phyloP scores from a whole-genome alignment of 2,888 invertebrate species.

The Anticlea derivata region DNA sequence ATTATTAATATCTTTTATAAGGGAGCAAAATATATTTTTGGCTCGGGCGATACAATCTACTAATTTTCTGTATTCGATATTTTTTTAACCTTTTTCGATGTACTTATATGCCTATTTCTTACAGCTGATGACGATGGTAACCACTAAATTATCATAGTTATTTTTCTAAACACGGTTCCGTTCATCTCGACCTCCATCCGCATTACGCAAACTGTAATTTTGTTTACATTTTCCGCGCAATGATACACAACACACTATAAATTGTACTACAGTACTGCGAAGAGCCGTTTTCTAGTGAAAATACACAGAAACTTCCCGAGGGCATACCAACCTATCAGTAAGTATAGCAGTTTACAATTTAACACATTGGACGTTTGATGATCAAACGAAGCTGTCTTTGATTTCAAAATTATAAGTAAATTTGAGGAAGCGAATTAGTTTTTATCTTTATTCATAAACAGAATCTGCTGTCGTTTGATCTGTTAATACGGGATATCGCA shows the following conservation, averaged over 20 bases:
- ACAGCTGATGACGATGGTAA: neutral
- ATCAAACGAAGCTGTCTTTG: constrained; percentile 14
- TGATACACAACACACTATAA: constrained; percentile 58
- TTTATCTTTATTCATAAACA: constrained; percentile 2
- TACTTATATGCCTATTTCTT: too few relatives aligned
- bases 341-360: constrained; percentile 6
- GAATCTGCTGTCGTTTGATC: constrained; percentile 7
- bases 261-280: constrained; percentile 51
- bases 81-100: too few relatives aligned
- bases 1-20: too few relatives aligned
- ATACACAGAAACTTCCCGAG: constrained; percentile 40
- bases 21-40: too few relatives aligned
- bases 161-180: constrained; percentile 4
- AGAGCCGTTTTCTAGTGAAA: constrained; percentile 47
- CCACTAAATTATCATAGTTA: neutral
- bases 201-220: constrained; percentile 60
- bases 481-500: constrained; percentile 4
- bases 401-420: constrained; percentile 2
- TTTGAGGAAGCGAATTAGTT: constrained; percentile 1
- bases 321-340: neutral
- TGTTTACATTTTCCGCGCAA: constrained; percentile 66
- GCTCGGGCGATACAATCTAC: too few relatives aligned
- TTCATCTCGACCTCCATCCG: constrained; percentile 18
- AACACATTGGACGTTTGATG: constrained; percentile 16
- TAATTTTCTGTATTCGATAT: too few relatives aligned